Base-by-base conservation (phyloP, 2,888 invertebrate genomes). In the Agrochola lychnidis region DNA sequence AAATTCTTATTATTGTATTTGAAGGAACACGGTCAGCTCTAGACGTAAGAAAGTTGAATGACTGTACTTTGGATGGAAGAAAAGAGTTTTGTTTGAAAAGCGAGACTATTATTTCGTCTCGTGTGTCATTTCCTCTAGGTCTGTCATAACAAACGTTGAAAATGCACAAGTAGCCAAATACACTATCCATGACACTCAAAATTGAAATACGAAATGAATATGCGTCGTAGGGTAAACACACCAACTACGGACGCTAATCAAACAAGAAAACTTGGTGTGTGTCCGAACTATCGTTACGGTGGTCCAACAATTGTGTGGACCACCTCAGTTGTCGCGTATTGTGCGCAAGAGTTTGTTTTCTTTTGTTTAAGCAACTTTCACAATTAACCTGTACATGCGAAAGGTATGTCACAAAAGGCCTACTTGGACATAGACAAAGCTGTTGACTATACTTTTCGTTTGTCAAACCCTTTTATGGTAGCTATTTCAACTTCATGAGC, bases 301-400 rank as follows among this genome's bases (percentile, higher is more conserved):
- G 94, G 94, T 94, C 93, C 88, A 71, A 87, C 92, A 83, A 93
- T 92, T 90, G 93, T 92, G 70, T 73, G 80, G 93, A 92, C 93
- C 93, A 93, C 93, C 93, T 86, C 88, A 90, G 89, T 76, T 91
- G 93, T 92, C 93, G 89, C 90, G 88, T 90, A 88, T 88, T 91
- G 90, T 91, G 88, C 71, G 83, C 83, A 79, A 78, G 76, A 85
- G 83, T 90, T 85, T 89, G 89, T 88, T 87, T 85, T 83, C 83
- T 93, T 94, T 94, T 94, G 95, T 95, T 95, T 94, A 92, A 90
- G 91, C 85, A 92, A 93, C 95, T 95, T 95, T 96, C 95, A 93
- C 94, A 95, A 95, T 95, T 95, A 95, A 92, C 93, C 91, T 79
- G 87, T 88, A 83, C 86, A 90, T 89, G 94, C 91, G 92, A 93